Evolutionary conservation across 2,797 vertebrate genomes (phyloP), one percentile per base, ranked within the genome.

Genomic region (Euthynnus affinis): DNA sequence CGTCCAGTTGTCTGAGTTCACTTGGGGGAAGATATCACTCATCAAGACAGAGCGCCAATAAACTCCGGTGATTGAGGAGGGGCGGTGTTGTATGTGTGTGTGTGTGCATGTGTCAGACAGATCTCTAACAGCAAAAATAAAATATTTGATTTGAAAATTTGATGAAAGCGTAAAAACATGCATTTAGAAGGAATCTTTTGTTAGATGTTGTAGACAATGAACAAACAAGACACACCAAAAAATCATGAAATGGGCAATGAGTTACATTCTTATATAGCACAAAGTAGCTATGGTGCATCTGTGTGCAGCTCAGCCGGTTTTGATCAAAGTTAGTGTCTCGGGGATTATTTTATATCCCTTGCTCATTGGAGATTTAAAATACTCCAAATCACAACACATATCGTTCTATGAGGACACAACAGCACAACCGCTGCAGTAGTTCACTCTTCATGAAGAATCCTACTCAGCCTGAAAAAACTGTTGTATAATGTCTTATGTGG

Each of bases 1-100:
- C 12, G 2, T 42, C 64, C 60, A 74, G 64, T 60, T 69, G 74
- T 77, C 57, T 56, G 18, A 40, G 32, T 58, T 70, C 40, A 14
- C 51, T 7, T 14, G 9, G 25, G 60, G n/a, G n/a, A 73, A 29
- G 57, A 23, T 27, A 51, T 80, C 20, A 74, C 42, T 74, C 46
- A 59, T 74, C 52, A 37, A 37, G 66, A 46, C 58, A 58, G 18
- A 29, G 13, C 2, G 9, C 69, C 23, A 17, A 17, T 32, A 32
- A 69, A 51, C 25, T 61, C 22, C 13, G 37, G 53, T 37, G 17
- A 22, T 1, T 25, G 37, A 34, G 44, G 51, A 34, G 27, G 10
- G 5, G 37, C 25, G 23, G 5, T 37, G 12, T n/a, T n/a, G n/a
- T n/a, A n/a, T 57, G 49, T 53, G 22, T 57, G 37, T 51, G 22